Evolutionary conservation across 2,888 invertebrate species (phyloP), one percentile per base, ranked within the genome.

Genomic region (Arctia plantaginis): DNA sequence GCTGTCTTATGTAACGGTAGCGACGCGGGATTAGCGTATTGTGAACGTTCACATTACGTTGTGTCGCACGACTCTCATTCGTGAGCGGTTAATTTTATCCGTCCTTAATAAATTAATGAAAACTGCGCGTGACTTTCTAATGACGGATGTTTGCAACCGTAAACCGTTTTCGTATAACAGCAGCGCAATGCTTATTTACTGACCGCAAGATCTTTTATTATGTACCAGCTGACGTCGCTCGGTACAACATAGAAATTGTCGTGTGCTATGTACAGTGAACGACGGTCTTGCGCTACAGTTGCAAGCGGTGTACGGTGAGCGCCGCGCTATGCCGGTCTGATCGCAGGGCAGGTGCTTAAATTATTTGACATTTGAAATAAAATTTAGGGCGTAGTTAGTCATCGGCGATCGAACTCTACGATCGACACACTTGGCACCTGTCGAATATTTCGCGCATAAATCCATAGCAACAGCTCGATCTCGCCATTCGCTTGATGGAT

Each of bases 371-470:
- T 95, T 95, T 95, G 92, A 90, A 93, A 92, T 93, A 92, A 95
- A 94, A 95, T 95, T 95, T 93, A 93, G 95, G 94, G 92, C 95
- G 93, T 91, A 94, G 95, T 95, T 95, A 95, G 95, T 95, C 95
- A 95, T 95, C 93, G 92, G 90, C 89, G 90, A 91, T 93, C 95
- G 95, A 94, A 93, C 94, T 92, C 91, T 91, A 88, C 91, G 91
- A 93, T 93, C 94, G 96, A 94, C 96, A 96, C 96, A 96, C 95
- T 96, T 96, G 96, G 96, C 96, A 96, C 95, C 94, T 94, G 94
- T 94, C 95, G 95, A 96, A 96, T 95, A 96, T 94, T 95, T 94
- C 91, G 92, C 93, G 93, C 94, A 95, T 95, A 95, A 95, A 95
- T 95, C 94, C 95, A 95, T 95, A 95, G 93, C 94, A 92, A 93